A percentile compares a stretch with the other conserved stretches of the same genome.
Conservation (phyloP, 1,140 invertebrate species). For the Monomorium pharaonis region DNA sequence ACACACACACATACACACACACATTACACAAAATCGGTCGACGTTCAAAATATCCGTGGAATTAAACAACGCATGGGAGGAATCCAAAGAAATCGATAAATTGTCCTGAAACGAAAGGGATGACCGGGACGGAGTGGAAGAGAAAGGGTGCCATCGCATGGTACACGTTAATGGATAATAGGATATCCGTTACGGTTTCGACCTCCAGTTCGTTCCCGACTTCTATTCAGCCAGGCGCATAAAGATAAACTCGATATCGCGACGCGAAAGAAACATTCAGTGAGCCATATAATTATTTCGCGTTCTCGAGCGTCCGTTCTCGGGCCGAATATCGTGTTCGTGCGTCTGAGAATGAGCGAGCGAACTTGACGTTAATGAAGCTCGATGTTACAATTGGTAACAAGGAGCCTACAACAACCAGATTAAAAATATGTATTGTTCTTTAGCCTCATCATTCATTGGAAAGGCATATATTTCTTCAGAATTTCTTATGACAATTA, state of each 20-base stretch:
- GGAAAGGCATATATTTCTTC: not conserved
- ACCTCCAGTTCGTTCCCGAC: constrained; percentile 21
- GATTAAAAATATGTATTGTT: not conserved
- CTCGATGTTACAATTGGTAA: not conserved
- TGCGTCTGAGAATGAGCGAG: not conserved
- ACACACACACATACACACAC: too few species aligned
- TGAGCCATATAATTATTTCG: constrained; percentile 61
- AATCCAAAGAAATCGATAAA: constrained; percentile 70
- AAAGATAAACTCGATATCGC: constrained; percentile 67
- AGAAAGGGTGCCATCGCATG: constrained; percentile 36
- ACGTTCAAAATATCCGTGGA: constrained; percentile 62
- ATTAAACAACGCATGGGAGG: constrained; percentile 61
- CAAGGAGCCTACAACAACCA: not conserved
- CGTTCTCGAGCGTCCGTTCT: constrained; percentile 30
- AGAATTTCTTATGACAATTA: not conserved
- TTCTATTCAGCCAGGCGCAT: constrained; percentile 58
- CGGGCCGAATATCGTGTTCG: constrained; percentile 6
- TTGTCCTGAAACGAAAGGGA: constrained; percentile 37
- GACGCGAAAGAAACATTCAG: constrained; percentile 26
- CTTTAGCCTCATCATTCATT: not conserved
- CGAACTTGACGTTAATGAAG: constrained; percentile 24
- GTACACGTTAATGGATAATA: constrained; percentile 74
- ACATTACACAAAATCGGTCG: not conserved
- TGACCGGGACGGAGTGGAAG: constrained; percentile 14
- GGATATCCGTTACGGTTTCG: constrained; percentile 71